Percentiles rank a stretch among this genome's conserved stretches.
Conservation (phyloP, 2,113 vertebrate genomes). For the Plotosus lineatus region DNA sequence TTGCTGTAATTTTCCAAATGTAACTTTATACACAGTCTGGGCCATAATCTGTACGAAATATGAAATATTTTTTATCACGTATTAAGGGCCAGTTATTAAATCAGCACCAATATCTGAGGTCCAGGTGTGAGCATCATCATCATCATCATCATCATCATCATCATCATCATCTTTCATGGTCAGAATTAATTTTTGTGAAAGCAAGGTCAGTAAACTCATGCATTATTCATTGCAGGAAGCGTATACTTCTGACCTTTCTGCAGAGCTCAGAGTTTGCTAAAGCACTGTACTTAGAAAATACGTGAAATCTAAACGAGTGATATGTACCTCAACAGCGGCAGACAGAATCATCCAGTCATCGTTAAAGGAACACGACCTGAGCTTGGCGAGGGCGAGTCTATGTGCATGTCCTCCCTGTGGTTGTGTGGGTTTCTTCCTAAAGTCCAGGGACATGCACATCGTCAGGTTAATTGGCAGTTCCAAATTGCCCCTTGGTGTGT, state of each 20-base stretch:
- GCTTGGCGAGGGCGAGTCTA: too few relatives aligned
- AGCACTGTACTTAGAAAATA: background rate
- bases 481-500: too few relatives aligned
- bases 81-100: background rate
- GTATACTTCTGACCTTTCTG: background rate
- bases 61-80: background rate
- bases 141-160: background rate
- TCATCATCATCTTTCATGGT: background rate
- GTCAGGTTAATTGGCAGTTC: too few relatives aligned
- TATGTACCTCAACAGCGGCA: background rate
- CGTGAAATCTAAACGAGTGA: background rate
- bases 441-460: too few relatives aligned
- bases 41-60: background rate
- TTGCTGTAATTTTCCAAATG: background rate
- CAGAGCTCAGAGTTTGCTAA: background rate
- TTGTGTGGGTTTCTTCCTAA: too few relatives aligned
- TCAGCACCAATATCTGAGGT: background rate
- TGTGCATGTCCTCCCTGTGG: too few relatives aligned
- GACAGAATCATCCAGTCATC: background rate
- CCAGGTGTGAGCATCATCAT: background rate
- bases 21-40: background rate
- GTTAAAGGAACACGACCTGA: background rate
- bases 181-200: background rate
- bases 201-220: background rate
- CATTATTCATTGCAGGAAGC: constrained; percentile 6